Base-by-base conservation (phyloP, 2,113 vertebrate genomes). In the Notarius quadriscutis region DNA sequence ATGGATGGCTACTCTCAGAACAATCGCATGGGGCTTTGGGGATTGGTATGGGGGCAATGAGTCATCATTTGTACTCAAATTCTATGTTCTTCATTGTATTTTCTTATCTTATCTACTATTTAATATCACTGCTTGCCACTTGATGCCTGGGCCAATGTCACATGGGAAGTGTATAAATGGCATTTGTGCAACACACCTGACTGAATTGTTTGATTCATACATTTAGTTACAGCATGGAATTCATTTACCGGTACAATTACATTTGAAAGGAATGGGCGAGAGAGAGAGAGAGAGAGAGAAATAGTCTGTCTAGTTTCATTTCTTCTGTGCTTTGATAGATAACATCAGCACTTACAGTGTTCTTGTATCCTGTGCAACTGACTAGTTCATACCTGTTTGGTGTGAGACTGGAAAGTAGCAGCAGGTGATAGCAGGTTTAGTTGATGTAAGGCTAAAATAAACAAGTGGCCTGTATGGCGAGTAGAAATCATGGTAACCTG, bases 371-470 rank as follows among this genome's bases (percentile, higher is more conserved):
- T 50, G 48, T 75, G 4, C 5, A n/a, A 25, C 48, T 51, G 22
- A 14, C 51, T 51, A 77, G 22, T 77, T 25, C 74, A 0, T 14
- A n/a, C 48, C 5, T 15, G 41, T 22, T 25, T 12, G 34, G 6
- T 34, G 41, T 48, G 10, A 7, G n/a, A 6, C 10, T 5, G 30
- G 53, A n/a, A 55, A 62, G 12, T 50, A 81, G 79, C 67, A 75
- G 55, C 79, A 90, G 78, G 81, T 84, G 48, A 87, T 79, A 79
- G 48, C 22, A 27, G 27, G 25, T 30, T 79, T 30, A 79, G 51
- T 8, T 57, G 51, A 77, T 51, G 5, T 77, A 51, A 51, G 48
- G 22, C 10, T 77, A 77, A 77, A 51, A 51, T 25, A 69, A 81
- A 41, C 80, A 48, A 74, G 85, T 84, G 51, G 69, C 63, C 83